A percentile compares a stretch with the other conserved stretches of the same genome.
These are phyloP conservation scores for Ptychobarbus kaznakovi DNA, from an alignment of 2,797 vertebrate species.

Conservation along the genomic window DNA sequence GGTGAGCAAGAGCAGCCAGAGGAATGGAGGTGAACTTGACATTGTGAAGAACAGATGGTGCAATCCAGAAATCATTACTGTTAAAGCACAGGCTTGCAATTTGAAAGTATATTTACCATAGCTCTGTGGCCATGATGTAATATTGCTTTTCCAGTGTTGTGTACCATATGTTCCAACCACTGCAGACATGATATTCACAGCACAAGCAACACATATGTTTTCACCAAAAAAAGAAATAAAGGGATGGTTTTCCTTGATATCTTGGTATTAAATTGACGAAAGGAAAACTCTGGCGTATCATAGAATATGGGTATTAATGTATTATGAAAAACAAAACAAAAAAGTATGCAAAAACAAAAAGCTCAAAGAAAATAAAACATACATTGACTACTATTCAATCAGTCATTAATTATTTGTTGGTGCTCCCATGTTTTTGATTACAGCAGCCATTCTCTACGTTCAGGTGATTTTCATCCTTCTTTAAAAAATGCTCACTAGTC, in stretches of 20 bases:
- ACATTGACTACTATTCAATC: neutral
- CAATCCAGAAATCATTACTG: slow-evolving; percentile 14
- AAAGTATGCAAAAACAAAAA: neutral
- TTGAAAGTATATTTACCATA: neutral
- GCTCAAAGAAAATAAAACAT: neutral
- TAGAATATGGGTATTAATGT: neutral
- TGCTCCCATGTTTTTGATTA: neutral
- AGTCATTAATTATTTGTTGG: neutral
- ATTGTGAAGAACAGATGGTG: slow-evolving; percentile 26
- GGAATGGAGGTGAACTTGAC: slow-evolving; percentile 11
- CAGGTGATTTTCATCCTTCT: neutral
- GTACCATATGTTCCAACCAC: neutral
- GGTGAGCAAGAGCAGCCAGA: neutral
- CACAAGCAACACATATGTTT: neutral
- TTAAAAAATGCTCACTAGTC: neutral
- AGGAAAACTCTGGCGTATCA: neutral
- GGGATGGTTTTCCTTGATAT: neutral
- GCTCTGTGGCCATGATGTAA: neutral
- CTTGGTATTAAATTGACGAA: neutral
- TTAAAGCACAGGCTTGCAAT: slow-evolving; percentile 26
- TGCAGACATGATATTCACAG: neutral
- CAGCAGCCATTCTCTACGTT: neutral
- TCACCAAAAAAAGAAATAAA: neutral
- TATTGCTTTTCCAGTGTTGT: neutral
- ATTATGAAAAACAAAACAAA: neutral